These are phyloP conservation scores for Magallana ariakensis DNA, from an alignment of 1,140 invertebrate species.

Conservation along the genomic window DNA sequence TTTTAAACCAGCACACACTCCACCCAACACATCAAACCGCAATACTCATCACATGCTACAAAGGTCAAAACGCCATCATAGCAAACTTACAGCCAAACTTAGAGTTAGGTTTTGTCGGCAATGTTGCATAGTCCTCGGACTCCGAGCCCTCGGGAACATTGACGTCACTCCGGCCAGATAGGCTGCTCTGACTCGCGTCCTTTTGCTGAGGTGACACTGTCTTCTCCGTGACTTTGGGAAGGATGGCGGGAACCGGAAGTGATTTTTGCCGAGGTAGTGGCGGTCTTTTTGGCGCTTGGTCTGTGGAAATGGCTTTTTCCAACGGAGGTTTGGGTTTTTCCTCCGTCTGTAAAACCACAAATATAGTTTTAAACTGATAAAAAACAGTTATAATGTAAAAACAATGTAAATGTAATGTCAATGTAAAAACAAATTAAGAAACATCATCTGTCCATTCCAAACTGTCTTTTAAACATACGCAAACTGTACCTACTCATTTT, in stretches of 20 bases:
- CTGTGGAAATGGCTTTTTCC: constrained; percentile 6
- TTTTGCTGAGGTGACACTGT: background rate
- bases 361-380: background rate
- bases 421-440: too few relatives aligned
- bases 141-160: background rate
- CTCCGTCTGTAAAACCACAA: constrained; percentile 31
- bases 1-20: background rate
- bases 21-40: background rate
- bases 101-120: background rate
- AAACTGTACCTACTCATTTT: too few relatives aligned
- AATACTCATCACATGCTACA: background rate
- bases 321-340: constrained; percentile 23
- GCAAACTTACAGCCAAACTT: constrained; percentile 8
- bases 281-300: background rate
- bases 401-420: too few relatives aligned
- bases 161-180: constrained; percentile 32
- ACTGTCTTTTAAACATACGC: too few relatives aligned
- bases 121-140: constrained; percentile 25
- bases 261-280: constrained; percentile 56
- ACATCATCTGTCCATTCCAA: too few relatives aligned
- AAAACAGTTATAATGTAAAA: too few relatives aligned
- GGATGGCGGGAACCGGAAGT: constrained; percentile 43
- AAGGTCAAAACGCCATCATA: too few relatives aligned
- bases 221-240: background rate
- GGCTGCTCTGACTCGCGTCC: background rate